Percentiles rank a stretch among this genome's conserved stretches.
Conservation (phyloP, 1,140 invertebrate genomes). For the Drosophila gunungcola region DNA sequence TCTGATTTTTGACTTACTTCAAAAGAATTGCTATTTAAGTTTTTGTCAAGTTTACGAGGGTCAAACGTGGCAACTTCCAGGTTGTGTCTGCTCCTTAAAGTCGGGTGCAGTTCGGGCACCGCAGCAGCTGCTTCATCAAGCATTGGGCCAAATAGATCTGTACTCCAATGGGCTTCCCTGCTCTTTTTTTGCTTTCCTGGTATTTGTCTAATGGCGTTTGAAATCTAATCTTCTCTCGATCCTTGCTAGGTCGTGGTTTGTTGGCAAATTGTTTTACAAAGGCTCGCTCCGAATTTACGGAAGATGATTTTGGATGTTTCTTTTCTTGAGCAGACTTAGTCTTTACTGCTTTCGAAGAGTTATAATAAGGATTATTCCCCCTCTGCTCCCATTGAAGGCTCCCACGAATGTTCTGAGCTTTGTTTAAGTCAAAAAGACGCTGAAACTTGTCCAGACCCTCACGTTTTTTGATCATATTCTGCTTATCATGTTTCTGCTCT, state of each 20-base stretch:
- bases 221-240: background rate
- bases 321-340: too few species aligned
- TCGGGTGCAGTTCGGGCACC: background rate
- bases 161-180: background rate
- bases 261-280: background rate
- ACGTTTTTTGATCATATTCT: background rate
- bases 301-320: background rate
- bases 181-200: too few species aligned
- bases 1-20: background rate
- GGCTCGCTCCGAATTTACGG: background rate
- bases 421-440: background rate
- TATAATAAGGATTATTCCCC: background rate
- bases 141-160: background rate
- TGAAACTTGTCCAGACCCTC: background rate
- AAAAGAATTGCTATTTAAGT: background rate
- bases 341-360: background rate
- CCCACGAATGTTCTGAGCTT: background rate
- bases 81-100: background rate
- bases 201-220: constrained; percentile 7
- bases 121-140: background rate
- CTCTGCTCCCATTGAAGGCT: background rate
- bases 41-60: too few species aligned
- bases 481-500: too few species aligned
- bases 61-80: too few species aligned
- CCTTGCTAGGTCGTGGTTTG: background rate